These are phyloP conservation scores for Brachycybe producta DNA, from an alignment of 2,888 invertebrate genomes.

Conservation along the genomic window DNA sequence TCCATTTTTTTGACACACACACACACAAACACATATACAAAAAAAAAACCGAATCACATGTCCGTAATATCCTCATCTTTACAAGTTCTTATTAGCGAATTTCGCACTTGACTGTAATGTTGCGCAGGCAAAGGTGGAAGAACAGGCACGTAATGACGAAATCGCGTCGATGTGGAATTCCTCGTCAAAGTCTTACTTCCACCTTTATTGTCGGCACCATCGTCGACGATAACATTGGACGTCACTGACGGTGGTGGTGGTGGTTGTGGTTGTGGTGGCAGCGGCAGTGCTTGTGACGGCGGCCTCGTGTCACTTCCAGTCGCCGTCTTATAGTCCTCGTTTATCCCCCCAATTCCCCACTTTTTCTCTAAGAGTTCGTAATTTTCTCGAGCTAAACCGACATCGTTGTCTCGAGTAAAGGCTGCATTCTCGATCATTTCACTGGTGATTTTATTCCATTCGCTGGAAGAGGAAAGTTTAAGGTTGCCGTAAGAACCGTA, in stretches of 20 bases:
- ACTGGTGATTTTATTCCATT: slow-evolving; percentile 8
- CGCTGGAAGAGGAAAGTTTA: slow-evolving; percentile 10
- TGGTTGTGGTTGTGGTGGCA: not conserved
- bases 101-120: slow-evolving; percentile 17
- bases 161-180: slow-evolving; percentile 13
- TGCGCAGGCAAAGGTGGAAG: slow-evolving; percentile 21
- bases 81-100: slow-evolving; percentile 35
- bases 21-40: too few relatives aligned
- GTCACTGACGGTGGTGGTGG: not conserved
- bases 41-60: too few relatives aligned
- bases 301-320: not conserved
- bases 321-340: not conserved
- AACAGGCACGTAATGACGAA: slow-evolving; percentile 21
- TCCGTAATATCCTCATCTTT: slow-evolving; percentile 9
- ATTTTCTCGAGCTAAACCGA: not conserved
- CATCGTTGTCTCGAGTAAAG: slow-evolving; percentile 7
- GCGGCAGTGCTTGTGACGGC: not conserved
- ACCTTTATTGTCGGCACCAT: not conserved
- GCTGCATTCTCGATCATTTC: slow-evolving; percentile 7
- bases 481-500: slow-evolving; percentile 12
- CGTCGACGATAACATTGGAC: slow-evolving; percentile 2
- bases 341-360: not conserved
- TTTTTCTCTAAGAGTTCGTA: slow-evolving; percentile 6
- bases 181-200: not conserved
- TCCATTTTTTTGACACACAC: too few relatives aligned